Evolutionary conservation across 2,888 invertebrate genomes (phyloP).

Genomic region (Petrolisthes manimaculis): DNA sequence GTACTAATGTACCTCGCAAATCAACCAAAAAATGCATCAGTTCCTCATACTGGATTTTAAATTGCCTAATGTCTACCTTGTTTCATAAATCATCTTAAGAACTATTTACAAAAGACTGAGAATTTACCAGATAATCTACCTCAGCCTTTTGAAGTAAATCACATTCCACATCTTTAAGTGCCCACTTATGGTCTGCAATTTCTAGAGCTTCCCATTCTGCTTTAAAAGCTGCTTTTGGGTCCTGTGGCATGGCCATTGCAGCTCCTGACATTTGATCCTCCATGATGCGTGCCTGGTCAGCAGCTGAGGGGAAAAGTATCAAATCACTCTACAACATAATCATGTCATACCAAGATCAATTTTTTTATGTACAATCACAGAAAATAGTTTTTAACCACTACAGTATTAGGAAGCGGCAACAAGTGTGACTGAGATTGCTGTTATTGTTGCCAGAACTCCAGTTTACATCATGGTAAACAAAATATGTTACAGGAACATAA

Average conservation of each 20-base stretch:
- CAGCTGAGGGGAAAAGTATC: slow-evolving; percentile 75
- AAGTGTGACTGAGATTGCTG: too few relatives aligned
- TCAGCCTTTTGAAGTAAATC: slow-evolving; percentile 74
- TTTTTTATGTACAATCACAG: not conserved
- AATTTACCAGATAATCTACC: slow-evolving; percentile 26
- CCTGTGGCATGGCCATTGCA: slow-evolving; percentile 80
- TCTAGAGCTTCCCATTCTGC: slow-evolving; percentile 99
- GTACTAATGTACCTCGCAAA: too few relatives aligned
- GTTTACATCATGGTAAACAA: too few relatives aligned
- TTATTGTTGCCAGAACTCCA: too few relatives aligned
- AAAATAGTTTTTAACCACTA: not conserved
- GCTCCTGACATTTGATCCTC: slow-evolving; percentile 99
- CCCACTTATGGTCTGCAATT: slow-evolving; percentile 94
- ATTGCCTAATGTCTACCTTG: too few relatives aligned
- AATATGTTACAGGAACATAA: too few relatives aligned
- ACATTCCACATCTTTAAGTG: slow-evolving; percentile 82
- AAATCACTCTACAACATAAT: not conserved
- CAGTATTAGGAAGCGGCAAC: too few relatives aligned
- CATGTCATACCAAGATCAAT: not conserved
- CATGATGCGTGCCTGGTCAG: slow-evolving; percentile 94
- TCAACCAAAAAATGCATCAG: too few relatives aligned
- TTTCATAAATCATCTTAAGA: not conserved
- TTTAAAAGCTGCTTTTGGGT: slow-evolving; percentile 91
- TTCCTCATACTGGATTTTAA: too few relatives aligned
- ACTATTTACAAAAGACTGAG: slow-evolving; percentile 29